A percentile compares a stretch with the other conserved stretches of the same genome.
phyloP scores from a whole-genome alignment of 2,113 vertebrate species.

The Sinosuthora webbiana region DNA sequence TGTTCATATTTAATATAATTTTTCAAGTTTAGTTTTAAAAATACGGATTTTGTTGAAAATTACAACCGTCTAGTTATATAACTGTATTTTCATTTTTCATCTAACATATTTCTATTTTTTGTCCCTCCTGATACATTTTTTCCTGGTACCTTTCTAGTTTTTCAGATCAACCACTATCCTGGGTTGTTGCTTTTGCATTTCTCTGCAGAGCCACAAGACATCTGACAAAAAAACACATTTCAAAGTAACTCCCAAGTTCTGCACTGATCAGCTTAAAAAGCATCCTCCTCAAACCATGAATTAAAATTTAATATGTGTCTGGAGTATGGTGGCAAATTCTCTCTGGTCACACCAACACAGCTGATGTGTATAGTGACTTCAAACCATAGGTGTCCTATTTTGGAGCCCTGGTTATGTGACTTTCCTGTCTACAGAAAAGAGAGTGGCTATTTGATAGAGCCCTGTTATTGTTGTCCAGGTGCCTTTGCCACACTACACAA shows the following conservation, averaged over 20 bases:
- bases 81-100: not conserved
- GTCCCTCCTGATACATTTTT: not conserved
- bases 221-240: not conserved
- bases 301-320: not conserved
- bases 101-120: not conserved
- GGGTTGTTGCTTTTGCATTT: not conserved
- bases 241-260: not conserved
- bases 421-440: not conserved
- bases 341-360: not conserved
- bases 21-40: not conserved
- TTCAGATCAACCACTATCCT: not conserved
- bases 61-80: not conserved
- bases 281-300: not conserved
- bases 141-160: not conserved
- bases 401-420: accelerated
- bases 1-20: not conserved
- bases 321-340: not conserved
- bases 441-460: accelerated
- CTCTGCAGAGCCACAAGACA: not conserved
- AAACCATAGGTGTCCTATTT: not conserved
- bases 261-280: not conserved
- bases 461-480: not conserved
- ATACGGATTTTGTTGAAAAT: not conserved
- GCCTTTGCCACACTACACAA: not conserved
- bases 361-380: not conserved